These are phyloP conservation scores for Streblospio benedicti DNA, from an alignment of 1,140 invertebrate genomes.

Conservation along the genomic window DNA sequence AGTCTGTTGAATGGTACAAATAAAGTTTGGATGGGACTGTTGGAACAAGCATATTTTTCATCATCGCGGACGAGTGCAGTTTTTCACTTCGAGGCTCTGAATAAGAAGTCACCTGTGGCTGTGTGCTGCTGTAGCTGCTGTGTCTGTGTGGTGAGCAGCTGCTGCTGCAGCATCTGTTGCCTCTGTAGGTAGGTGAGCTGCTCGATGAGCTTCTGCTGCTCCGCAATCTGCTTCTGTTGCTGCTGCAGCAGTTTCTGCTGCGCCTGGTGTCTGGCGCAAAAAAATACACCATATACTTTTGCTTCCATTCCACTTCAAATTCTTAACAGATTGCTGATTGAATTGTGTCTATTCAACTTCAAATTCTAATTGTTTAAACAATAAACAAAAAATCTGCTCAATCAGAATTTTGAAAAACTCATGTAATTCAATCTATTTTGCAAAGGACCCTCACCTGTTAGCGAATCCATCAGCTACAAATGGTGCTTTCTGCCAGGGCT, in stretches of 20 bases:
- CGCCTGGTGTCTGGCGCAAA: constrained; percentile 34
- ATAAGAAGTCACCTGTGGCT: neutral
- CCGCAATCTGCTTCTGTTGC: constrained; percentile 38
- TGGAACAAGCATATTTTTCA: no score
- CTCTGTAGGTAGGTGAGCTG: constrained; percentile 36
- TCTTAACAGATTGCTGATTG: neutral
- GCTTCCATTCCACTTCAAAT: neutral
- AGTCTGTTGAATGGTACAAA: neutral
- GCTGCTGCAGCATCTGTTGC: constrained; percentile 28
- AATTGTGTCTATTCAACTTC: constrained; percentile 15
- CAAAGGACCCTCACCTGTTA: no score
- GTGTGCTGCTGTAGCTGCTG: constrained; percentile 16
- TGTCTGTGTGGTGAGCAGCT: constrained; percentile 23
- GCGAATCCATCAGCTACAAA: no score
- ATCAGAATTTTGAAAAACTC: neutral
- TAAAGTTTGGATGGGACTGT: no score
- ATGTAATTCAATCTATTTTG: neutral
- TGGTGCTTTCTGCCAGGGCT: no score
- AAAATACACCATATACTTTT: constrained; percentile 12
- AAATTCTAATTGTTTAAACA: constrained; percentile 23
- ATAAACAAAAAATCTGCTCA: neutral
- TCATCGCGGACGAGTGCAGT: constrained; percentile 16
- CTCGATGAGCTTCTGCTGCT: constrained; percentile 41
- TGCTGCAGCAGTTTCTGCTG: constrained; percentile 40
- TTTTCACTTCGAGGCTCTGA: constrained; percentile 26